A percentile compares a stretch with the other conserved stretches of the same genome.
Evolutionary conservation across 2,797 vertebrate genomes (phyloP).

Genomic region (Rhincodon typus): DNA sequence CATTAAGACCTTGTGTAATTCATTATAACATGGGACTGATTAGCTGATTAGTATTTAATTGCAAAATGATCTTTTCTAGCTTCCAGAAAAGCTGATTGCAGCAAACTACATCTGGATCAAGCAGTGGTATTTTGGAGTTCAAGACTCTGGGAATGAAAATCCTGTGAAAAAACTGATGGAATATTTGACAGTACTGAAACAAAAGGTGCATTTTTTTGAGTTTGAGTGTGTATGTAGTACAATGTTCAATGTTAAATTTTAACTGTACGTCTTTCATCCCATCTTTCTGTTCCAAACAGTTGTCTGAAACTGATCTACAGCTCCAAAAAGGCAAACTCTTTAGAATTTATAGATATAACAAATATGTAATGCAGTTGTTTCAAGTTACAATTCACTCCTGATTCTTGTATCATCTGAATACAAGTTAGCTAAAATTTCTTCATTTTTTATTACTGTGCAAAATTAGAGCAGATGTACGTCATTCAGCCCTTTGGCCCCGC

Average conservation of each 20-base stretch:
- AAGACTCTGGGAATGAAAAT: constrained; percentile 53
- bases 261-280: neutral
- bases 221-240: neutral
- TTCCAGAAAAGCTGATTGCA: constrained; percentile 66
- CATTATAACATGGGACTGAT: neutral
- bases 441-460: too few species aligned
- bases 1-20: neutral
- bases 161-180: constrained; percentile 61
- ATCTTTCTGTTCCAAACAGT: too few species aligned
- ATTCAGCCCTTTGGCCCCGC: too few species aligned
- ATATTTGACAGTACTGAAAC: constrained; percentile 70
- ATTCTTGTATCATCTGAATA: neutral
- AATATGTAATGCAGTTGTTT: neutral
- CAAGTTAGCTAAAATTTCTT: neutral
- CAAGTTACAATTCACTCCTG: neutral
- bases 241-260: neutral
- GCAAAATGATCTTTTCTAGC: constrained; percentile 52
- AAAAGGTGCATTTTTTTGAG: constrained; percentile 62
- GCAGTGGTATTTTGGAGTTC: constrained; percentile 75
- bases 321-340: neutral
- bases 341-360: neutral
- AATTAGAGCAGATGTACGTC: too few species aligned
- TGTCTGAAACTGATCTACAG: neutral
- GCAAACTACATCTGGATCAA: constrained; percentile 71
- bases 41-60: neutral